Evolutionary conservation across 2,888 invertebrate genomes (phyloP), one percentile per base, ranked within the genome.

Genomic region (Napeogenes inachia): DNA sequence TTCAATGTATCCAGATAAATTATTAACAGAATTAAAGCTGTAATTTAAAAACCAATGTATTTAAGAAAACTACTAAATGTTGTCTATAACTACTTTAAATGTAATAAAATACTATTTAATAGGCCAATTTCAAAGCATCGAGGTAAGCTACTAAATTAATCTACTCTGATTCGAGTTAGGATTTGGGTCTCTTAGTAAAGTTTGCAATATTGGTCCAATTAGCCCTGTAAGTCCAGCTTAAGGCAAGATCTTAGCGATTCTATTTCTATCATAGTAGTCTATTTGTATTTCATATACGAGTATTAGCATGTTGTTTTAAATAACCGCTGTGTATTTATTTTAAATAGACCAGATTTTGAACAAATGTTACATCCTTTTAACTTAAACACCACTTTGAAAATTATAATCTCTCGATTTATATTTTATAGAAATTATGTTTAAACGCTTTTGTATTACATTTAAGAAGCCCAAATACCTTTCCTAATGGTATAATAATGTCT

Each of bases 151-250:
- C 6, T 30, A 50, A 50, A 50, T 50, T 50, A 50, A 50, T 50
- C 50, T 30, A 8, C 50, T 50, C 5, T 50, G 30, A 50, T 50
- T 50, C 50, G 5, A 30, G 30, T 30, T 50, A 50, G 50, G 30
- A 50, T 50, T 30, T 6, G 30, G 50, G 50, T 30, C 50, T 50
- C 47, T 47, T 50, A 8, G 50, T 50, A 50, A 50, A 50, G 30
- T 50, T 50, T 50, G 50, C 50, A 50, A 50, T 50, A 50, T 50
- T 50, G 50, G 50, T 30, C 30, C 50, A 50, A 50, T 50, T 50
- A 50, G 50, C 50, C 50, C 50, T 30, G 30, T 50, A 50, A 50
- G 50, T 30, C 30, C 30, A 30, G 50, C 21, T 50, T 50, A 50
- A 50, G 50, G 50, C 50, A 30, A 50, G 50, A 50, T 50, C 50